Evolutionary conservation across 1,140 invertebrate genomes (phyloP).

Genomic region (Teleogryllus occipitalis): DNA sequence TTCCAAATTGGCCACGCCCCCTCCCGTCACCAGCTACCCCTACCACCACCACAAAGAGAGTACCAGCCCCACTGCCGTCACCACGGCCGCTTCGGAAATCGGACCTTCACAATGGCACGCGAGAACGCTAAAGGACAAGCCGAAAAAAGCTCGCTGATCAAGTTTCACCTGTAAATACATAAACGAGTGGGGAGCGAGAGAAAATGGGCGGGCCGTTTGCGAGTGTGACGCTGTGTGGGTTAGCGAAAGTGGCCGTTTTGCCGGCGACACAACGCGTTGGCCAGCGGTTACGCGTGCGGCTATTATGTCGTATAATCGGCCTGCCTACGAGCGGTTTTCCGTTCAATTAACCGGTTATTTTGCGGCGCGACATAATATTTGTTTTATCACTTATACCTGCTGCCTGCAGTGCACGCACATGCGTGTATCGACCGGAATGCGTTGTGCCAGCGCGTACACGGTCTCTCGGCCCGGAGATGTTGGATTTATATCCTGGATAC

Average conservation of each 20-base stretch:
- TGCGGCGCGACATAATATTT: background rate
- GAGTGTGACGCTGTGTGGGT: no score
- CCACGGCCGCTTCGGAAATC: background rate
- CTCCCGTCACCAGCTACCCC: no score
- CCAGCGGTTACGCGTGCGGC: no score
- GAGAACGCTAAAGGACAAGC: no score
- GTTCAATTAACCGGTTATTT: background rate
- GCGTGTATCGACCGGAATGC: background rate
- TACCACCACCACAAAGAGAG: no score
- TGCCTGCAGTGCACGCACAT: background rate
- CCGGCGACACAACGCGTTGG: no score
- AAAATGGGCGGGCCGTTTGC: background rate
- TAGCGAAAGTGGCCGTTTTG: no score
- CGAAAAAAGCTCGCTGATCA: background rate
- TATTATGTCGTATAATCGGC: background rate
- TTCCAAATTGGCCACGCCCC: background rate
- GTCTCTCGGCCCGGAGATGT: background rate
- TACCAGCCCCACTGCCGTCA: no score
- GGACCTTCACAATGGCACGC: background rate
- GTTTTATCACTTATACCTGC: background rate
- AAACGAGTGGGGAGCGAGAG: background rate
- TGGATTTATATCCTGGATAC: background rate
- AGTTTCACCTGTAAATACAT: constrained; percentile 1
- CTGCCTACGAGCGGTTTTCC: background rate
- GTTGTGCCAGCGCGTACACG: background rate